Evolutionary conservation across 1,140 invertebrate genomes (phyloP).

Genomic region (Drosophila kikkawai): DNA sequence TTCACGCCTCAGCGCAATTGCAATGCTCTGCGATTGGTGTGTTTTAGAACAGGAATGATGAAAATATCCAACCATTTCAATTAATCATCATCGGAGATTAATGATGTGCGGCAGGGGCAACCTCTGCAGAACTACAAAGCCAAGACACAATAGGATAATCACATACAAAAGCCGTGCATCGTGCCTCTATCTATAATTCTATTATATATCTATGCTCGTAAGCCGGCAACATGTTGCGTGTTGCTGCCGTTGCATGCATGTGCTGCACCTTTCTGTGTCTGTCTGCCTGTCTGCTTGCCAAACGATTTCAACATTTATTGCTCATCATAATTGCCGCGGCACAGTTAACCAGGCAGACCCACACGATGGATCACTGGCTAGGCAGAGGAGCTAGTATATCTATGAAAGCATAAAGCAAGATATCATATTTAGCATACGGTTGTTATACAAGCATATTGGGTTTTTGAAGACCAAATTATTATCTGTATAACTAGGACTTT

Average conservation of each 20-base stretch:
- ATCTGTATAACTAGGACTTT: no score
- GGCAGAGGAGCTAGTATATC: background rate
- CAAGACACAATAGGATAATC: slow-evolving; percentile 17
- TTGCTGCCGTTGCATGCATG: slow-evolving; percentile 46
- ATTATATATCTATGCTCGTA: slow-evolving; percentile 17
- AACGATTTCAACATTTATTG: slow-evolving; percentile 67
- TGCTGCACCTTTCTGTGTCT: slow-evolving; percentile 23
- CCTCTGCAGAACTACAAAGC: slow-evolving; percentile 25
- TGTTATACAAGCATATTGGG: background rate
- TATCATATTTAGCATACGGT: slow-evolving; percentile 1
- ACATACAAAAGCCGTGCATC: slow-evolving; percentile 35
- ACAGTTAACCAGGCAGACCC: slow-evolving; percentile 56
- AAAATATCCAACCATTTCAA: slow-evolving; percentile 63
- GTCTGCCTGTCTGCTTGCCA: slow-evolving; percentile 24
- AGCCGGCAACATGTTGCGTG: slow-evolving; percentile 63
- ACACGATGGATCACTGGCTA: background rate
- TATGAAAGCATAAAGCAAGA: background rate
- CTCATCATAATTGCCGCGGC: slow-evolving; percentile 62
- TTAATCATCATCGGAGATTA: slow-evolving; percentile 73
- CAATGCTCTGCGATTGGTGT: slow-evolving; percentile 10
- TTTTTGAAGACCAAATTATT: background rate
- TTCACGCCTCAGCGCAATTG: slow-evolving; percentile 49
- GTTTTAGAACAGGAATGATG: slow-evolving; percentile 42
- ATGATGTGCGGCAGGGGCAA: slow-evolving; percentile 67
- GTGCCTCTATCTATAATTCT: slow-evolving; percentile 31